Conservation (phyloP, 2,797 vertebrate species). For the Atherinosoma microstoma region DNA sequence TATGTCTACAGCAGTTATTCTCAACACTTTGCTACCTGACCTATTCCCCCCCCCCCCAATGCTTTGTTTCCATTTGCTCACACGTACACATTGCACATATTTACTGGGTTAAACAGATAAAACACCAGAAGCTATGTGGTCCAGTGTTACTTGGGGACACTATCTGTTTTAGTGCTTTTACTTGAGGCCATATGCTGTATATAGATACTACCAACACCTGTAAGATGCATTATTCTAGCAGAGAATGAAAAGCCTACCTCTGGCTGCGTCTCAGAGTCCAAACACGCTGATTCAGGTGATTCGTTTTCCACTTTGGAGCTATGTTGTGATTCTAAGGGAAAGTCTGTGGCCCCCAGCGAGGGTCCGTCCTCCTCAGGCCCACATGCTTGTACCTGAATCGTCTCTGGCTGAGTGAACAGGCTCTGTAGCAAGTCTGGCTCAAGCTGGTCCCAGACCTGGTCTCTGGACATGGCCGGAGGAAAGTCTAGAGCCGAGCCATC, state of each 20-base stretch:
- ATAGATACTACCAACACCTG: too few relatives aligned
- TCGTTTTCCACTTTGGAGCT: constrained; percentile 52
- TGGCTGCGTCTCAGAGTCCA: constrained; percentile 33
- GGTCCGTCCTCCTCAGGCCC: constrained; percentile 27
- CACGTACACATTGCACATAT: constrained; percentile 29
- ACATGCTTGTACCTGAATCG: constrained; percentile 29
- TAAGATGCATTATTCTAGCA: not conserved
- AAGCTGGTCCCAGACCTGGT: constrained; percentile 80
- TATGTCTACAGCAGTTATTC: constrained; percentile 59
- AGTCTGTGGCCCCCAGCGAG: constrained; percentile 29
- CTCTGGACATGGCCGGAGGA: constrained; percentile 53
- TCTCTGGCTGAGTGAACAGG: constrained; percentile 75
- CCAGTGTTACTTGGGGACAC: not conserved
- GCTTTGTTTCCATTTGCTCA: constrained; percentile 38
- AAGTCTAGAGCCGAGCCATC: constrained; percentile 78
- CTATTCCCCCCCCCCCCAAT: constrained; percentile 42
- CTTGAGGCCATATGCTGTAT: too few relatives aligned
- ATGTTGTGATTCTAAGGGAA: constrained; percentile 30
- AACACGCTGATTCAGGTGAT: constrained; percentile 25
- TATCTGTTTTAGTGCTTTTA: too few relatives aligned
- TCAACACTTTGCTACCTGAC: constrained; percentile 51
- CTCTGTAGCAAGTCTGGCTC: constrained; percentile 81
- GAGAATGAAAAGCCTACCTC: constrained; percentile 72
- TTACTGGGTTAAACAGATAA: not conserved
- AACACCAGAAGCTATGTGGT: not conserved